Evolutionary conservation across 2,888 invertebrate genomes (phyloP), one percentile per base, ranked within the genome.

Genomic region (Xiphydria camelus): DNA sequence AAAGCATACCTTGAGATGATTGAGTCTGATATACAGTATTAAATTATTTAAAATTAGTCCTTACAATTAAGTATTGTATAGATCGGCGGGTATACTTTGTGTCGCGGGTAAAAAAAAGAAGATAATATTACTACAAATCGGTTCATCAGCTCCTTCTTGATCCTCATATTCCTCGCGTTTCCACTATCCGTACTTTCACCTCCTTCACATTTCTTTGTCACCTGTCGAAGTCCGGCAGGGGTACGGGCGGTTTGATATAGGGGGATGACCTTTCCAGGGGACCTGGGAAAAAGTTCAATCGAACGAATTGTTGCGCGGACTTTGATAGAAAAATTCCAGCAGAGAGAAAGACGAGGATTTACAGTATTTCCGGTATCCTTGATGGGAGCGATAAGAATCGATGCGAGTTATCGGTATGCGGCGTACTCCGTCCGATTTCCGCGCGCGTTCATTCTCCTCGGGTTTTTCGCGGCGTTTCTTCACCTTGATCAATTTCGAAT

Each of bases 171-270:
- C n/a, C n/a, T n/a, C n/a, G n/a, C n/a, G n/a, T n/a, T n/a, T n/a
- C n/a, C n/a, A n/a, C n/a, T n/a, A n/a, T n/a, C n/a, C n/a, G n/a
- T n/a, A n/a, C n/a, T n/a, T n/a, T n/a, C n/a, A n/a, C n/a, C n/a
- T n/a, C n/a, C n/a, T n/a, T n/a, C n/a, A n/a, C n/a, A n/a, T n/a
- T n/a, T n/a, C n/a, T n/a, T 34, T 34, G 41, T 60, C 55, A 62
- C 44, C 59, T 64, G 19, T 66, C 64, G 32, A 68, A 68, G 47
- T 68, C 68, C 38, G 63, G 64, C 17, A 52, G 41, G 5, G 66
- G 68, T 15, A 66, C 41, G 4, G 60, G 60, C n/a, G 68, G 68
- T 45, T 55, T 62, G 14, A 54, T 55, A 10, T 37, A 53, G 40
- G 49, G 49, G 12, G 47, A 51, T 36, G 15, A 25, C 32, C 35